Percentiles rank a stretch among this genome's conserved stretches.
These are phyloP conservation scores for Nothobranchius furzeri DNA, from an alignment of 2,113 vertebrate genomes.

Conservation along the genomic window DNA sequence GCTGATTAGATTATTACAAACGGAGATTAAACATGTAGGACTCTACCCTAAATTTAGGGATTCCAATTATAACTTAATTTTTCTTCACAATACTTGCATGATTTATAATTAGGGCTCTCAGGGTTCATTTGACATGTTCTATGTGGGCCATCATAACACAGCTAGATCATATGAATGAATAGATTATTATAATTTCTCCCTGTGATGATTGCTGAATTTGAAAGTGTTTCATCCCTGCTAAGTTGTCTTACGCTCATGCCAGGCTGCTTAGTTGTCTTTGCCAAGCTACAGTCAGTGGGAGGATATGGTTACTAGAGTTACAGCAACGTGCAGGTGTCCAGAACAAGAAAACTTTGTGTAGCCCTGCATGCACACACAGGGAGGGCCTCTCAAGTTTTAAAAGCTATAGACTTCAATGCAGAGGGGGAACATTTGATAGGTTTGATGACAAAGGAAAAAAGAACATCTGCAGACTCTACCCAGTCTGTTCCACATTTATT, in stretches of 20 bases:
- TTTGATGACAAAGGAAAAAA: conserved; percentile 26
- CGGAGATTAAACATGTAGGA: conserved; percentile 28
- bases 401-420: conserved; percentile 1
- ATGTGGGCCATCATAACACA: conserved; percentile 61
- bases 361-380: conserved; percentile 18
- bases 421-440: conserved; percentile 23
- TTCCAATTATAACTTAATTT: conserved; percentile 19
- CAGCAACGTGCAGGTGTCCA: conserved; percentile 49
- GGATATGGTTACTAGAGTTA: conserved; percentile 55
- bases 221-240: conserved; percentile 20
- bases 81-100: conserved; percentile 16
- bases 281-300: conserved; percentile 43
- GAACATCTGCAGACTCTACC: conserved; percentile 23
- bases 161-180: conserved; percentile 41
- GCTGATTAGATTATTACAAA: conserved; percentile 22
- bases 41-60: conserved; percentile 26
- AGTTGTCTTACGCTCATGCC: conserved; percentile 17
- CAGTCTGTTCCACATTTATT: conserved; percentile 21
- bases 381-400: conserved; percentile 21
- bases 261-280: conserved; percentile 6
- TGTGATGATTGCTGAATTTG: conserved; percentile 27
- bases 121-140: conserved; percentile 58
- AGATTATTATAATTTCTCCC: conserved; percentile 51
- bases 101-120: conserved; percentile 59
- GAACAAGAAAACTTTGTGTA: conserved; percentile 40